phyloP scores from a whole-genome alignment of 2,113 vertebrate species.

The Pituophis catenifer region DNA sequence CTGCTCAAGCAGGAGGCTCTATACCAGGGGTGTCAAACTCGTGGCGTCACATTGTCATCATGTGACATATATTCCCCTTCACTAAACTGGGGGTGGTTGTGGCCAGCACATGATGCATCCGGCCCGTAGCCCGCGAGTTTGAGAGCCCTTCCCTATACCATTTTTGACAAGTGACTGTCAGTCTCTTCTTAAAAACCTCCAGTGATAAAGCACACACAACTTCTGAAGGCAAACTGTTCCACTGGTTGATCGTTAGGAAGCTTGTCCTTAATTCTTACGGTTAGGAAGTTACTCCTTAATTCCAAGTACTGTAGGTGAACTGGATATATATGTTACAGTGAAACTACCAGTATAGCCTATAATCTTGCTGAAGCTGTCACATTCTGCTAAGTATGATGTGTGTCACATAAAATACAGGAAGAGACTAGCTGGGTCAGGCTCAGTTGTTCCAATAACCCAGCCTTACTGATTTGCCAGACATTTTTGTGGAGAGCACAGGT shows the following conservation, averaged over 20 bases:
- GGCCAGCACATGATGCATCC: too few species aligned
- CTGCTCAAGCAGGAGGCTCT: neutral
- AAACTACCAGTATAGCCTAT: neutral
- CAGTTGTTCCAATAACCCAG: neutral
- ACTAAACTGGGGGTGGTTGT: too few species aligned
- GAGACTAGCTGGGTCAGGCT: neutral
- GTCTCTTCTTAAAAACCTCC: neutral
- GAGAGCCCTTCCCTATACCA: neutral
- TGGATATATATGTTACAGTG: neutral
- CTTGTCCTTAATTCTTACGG: too few species aligned
- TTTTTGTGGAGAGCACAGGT: neutral
- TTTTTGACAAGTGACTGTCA: neutral
- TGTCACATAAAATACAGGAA: neutral
- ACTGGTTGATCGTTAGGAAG: neutral
- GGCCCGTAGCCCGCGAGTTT: too few species aligned
- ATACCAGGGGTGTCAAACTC: neutral
- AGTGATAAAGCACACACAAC: neutral
- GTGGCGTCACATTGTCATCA: too few species aligned
- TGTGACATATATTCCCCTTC: too few species aligned
- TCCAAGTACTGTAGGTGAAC: neutral
- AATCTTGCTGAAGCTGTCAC: neutral
- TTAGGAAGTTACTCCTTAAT: neutral
- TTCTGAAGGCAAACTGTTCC: neutral
- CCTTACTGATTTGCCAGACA: neutral
- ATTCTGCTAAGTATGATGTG: neutral